Percentiles rank a stretch among this genome's conserved stretches.
phyloP scores from a whole-genome alignment of 1,140 invertebrate genomes.

The Neotoxoptera formosana region DNA sequence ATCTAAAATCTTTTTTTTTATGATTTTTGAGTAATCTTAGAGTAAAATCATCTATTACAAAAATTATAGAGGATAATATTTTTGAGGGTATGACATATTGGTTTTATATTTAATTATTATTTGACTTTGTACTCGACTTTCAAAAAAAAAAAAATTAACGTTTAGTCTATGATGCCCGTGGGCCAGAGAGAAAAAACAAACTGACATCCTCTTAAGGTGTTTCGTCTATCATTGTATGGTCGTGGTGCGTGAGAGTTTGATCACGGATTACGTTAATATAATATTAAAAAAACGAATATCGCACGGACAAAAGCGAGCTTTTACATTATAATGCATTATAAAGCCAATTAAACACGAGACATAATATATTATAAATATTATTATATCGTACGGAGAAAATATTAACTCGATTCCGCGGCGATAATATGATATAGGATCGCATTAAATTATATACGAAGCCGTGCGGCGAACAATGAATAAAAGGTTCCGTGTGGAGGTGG shows the following conservation, averaged over 20 bases:
- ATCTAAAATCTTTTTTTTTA: too few species aligned
- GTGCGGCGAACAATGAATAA: neutral
- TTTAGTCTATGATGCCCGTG: too few species aligned
- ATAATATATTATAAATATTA: neutral
- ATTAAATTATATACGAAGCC: neutral
- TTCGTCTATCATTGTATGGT: neutral
- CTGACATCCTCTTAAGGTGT: neutral
- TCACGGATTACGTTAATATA: neutral
- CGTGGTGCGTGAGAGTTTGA: neutral
- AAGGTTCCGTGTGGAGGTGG: neutral
- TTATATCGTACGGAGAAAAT: neutral
- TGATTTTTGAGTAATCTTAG: too few species aligned
- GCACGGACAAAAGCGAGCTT: neutral
- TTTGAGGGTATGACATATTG: too few species aligned
- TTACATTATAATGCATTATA: neutral
- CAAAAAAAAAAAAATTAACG: too few species aligned
- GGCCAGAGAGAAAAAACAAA: too few species aligned
- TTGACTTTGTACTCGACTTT: too few species aligned
- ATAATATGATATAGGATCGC: neutral
- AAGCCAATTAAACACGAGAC: neutral
- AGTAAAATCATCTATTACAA: too few species aligned
- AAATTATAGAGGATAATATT: too few species aligned
- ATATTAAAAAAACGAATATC: neutral
- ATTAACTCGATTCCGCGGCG: neutral
- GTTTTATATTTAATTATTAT: too few species aligned